Conservation (phyloP, 2,797 vertebrate genomes). For the Mycteria americana region DNA sequence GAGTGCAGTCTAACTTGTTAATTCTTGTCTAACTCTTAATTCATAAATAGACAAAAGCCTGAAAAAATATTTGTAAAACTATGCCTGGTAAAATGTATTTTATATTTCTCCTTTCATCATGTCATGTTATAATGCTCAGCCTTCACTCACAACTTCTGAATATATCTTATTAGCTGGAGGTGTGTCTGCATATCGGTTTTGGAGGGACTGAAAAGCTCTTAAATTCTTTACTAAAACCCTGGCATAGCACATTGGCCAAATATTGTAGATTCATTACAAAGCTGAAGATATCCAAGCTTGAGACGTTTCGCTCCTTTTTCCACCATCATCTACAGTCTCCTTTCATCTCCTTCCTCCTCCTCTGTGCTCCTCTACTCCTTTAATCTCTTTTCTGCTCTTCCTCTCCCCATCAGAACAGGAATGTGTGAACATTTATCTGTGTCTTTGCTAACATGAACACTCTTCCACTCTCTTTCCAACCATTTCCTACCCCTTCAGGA, state of each 20-base stretch:
- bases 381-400: conserved; percentile 31
- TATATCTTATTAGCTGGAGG: not conserved
- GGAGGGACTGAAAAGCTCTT: not conserved
- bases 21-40: not conserved
- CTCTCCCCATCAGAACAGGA: conserved; percentile 16
- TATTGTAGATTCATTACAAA: not conserved
- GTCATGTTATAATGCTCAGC: not conserved
- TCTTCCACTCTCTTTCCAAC: not conserved
- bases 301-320: not conserved
- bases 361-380: not conserved
- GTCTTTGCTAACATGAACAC: not conserved
- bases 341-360: conserved; percentile 13
- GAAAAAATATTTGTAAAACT: not conserved
- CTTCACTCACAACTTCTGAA: not conserved
- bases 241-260: not conserved
- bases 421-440: conserved; percentile 33
- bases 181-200: not conserved
- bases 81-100: not conserved
- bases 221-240: not conserved
- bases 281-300: not conserved
- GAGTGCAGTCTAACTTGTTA: not conserved
- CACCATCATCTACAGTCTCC: not conserved
- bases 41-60: not conserved
- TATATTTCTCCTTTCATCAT: not conserved
- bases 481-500: not conserved